Evolutionary conservation across 2,888 invertebrate species (phyloP), one percentile per base, ranked within the genome.

Genomic region (Polymixis flavicincta): DNA sequence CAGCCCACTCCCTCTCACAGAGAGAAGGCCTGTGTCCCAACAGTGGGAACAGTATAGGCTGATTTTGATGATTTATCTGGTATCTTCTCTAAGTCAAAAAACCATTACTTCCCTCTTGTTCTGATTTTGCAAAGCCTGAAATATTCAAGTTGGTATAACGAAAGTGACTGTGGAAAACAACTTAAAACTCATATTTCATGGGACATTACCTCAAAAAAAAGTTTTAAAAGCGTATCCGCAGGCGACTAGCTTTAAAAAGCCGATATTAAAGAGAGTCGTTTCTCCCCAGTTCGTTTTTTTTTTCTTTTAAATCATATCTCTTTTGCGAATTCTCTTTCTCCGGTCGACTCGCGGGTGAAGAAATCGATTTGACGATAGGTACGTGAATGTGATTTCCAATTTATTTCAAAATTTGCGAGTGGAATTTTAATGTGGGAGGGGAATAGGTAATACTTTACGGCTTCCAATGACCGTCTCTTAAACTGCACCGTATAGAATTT

Each of bases 301-400:
- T 90, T 86, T 85, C 85, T 87, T 89, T 87, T 77, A 89, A 92
- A 90, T 90, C 89, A 91, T 92, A 90, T 90, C 88, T 78, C 75
- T 76, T 91, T 91, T 89, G 85, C 81, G 86, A 90, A 86, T 88
- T 90, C 88, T 88, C 88, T 88, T 89, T 89, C 86, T 81, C 85
- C 87, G 88, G 82, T 90, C 85, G 89, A 88, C 89, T 89, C 87
- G 75, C 87, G 89, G 89, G 89, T 89, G 92, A 91, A 90, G 90
- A 93, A 93, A 93, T 93, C 93, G 93, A 94, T 93, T 93, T 92
- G 87, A 89, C 90, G 88, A 90, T 89, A 87, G 91, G 90, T 86
- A 91, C 91, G 92, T 90, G 92, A 92, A 93, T 93, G 87, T 90
- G 89, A 91, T 91, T 92, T 89, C 85, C 92, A 91, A 93, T 93